Percentiles rank a stretch among this genome's conserved stretches.
phyloP scores from a whole-genome alignment of 1,140 invertebrate species.

The Leguminivora glycinivorella region DNA sequence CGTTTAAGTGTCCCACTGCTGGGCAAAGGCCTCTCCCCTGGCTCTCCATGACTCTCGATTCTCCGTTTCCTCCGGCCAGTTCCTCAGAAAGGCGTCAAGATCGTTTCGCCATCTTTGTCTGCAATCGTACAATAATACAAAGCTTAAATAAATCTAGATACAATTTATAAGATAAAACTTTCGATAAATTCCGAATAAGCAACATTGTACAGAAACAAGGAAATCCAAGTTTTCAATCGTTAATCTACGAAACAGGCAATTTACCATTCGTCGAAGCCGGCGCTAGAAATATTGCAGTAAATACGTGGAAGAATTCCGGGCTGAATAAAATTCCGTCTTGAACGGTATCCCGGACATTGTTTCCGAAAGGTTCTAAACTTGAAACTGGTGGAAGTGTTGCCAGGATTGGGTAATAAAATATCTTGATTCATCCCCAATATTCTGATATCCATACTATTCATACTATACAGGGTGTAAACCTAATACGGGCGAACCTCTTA shows the following conservation, averaged over 20 bases:
- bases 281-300: conserved; percentile 20
- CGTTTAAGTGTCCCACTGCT: no score
- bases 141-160: no score
- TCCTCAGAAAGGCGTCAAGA: no score
- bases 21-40: no score
- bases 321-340: conserved; percentile 7
- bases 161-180: no score
- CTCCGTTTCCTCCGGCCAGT: no score
- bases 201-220: not conserved
- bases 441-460: no score
- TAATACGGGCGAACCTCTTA: no score
- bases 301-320: conserved; percentile 4
- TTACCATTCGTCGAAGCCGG: conserved; percentile 1
- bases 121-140: no score
- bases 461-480: no score
- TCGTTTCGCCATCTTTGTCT: no score
- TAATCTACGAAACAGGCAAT: conserved; percentile 25
- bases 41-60: no score
- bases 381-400: not conserved
- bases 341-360: conserved; percentile 6
- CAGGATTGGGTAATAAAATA: not conserved
- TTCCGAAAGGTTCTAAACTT: conserved; percentile 15
- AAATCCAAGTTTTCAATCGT: not conserved
- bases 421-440: not conserved
- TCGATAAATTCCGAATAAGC: not conserved